Evolutionary conservation across 2,797 vertebrate genomes (phyloP).

Genomic region (Chrosomus eos): DNA sequence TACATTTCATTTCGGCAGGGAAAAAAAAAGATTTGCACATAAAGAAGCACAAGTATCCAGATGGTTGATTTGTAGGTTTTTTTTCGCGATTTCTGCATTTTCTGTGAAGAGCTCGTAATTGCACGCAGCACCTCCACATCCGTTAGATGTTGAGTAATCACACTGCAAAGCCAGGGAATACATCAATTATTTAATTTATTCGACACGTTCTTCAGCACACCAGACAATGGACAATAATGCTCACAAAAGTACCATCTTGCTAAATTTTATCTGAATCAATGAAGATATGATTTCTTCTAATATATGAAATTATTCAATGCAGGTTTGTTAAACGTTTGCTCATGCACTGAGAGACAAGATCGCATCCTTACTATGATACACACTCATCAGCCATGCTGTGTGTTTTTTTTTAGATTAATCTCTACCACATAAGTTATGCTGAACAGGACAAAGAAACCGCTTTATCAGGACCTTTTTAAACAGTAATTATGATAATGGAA

Average conservation of each 20-base stretch:
- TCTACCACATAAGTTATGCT: slow-evolving; percentile 23
- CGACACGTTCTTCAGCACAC: not conserved
- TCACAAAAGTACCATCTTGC: slow-evolving; percentile 39
- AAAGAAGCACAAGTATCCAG: not conserved
- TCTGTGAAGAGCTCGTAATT: slow-evolving; percentile 40
- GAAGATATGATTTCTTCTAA: slow-evolving; percentile 37
- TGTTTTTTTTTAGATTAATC: slow-evolving; percentile 45
- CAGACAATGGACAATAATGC: slow-evolving; percentile 31
- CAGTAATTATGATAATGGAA: slow-evolving; percentile 17
- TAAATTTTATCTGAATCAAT: slow-evolving; percentile 46
- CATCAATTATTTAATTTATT: slow-evolving; percentile 49
- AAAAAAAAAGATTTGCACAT: not conserved
- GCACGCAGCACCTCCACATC: slow-evolving; percentile 47
- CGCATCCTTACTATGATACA: slow-evolving; percentile 16
- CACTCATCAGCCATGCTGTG: slow-evolving; percentile 33
- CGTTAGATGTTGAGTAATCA: slow-evolving; percentile 50
- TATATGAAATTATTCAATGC: slow-evolving; percentile 39
- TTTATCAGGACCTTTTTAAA: slow-evolving; percentile 8
- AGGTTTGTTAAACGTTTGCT: slow-evolving; percentile 50
- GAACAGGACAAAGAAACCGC: slow-evolving; percentile 8
- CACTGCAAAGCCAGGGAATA: slow-evolving; percentile 45
- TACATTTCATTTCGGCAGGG: not conserved
- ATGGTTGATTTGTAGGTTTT: slow-evolving; percentile 20
- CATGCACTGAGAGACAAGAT: slow-evolving; percentile 9
- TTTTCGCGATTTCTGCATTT: slow-evolving; percentile 4